Evolutionary conservation across 2,888 invertebrate genomes (phyloP).

Genomic region (Cerastis rubricosa): DNA sequence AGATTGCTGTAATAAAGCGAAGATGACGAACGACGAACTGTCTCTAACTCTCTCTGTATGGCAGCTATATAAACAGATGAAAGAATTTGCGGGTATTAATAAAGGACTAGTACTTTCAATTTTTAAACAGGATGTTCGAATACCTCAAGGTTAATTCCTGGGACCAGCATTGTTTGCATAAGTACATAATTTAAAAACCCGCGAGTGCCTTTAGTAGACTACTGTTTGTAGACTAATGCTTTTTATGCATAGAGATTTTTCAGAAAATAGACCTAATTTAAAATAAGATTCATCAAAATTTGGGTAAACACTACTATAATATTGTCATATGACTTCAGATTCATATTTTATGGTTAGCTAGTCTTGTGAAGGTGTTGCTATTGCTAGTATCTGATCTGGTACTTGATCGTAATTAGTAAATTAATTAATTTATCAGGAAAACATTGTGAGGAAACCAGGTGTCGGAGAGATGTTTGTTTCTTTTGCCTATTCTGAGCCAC

Average conservation of each 20-base stretch:
- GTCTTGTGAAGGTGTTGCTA: slow-evolving; percentile 1
- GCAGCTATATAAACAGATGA: neutral
- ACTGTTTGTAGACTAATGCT: no score
- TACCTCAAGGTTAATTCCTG: neutral
- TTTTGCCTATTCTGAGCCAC: no score
- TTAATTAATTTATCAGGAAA: neutral
- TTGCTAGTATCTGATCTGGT: neutral
- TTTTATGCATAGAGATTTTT: neutral
- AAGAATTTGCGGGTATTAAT: neutral
- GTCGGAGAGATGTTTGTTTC: no score
- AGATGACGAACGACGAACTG: neutral
- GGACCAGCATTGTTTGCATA: neutral
- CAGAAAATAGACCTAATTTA: neutral
- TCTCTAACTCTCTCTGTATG: neutral
- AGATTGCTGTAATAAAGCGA: neutral
- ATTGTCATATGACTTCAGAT: neutral
- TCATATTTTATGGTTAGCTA: neutral
- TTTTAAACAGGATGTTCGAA: neutral
- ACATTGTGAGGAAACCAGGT: no score
- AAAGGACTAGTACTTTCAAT: neutral
- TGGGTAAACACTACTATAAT: neutral
- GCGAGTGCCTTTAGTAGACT: neutral
- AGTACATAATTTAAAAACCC: neutral
- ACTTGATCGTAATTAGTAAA: neutral
- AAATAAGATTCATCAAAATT: neutral